Base-by-base conservation (phyloP, 2,113 vertebrate genomes). In the Xiphophorus couchianus region DNA sequence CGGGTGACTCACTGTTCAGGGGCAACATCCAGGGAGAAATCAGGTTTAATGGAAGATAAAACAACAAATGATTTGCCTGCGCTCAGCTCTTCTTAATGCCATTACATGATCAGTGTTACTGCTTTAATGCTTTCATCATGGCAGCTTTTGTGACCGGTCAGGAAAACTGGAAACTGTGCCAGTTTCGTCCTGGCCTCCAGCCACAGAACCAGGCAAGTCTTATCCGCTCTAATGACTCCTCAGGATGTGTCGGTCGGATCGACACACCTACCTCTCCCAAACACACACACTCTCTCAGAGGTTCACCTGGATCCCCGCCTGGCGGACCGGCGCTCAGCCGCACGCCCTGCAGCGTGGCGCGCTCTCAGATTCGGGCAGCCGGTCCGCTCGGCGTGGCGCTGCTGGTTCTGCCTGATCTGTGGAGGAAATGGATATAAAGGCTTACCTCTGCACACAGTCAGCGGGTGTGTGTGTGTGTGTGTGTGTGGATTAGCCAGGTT, bases 151-250 rank as follows among this genome's bases (percentile, higher is more conserved):
- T 71, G 66, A 76, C 73, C 39, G 73, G 77, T 89, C 79, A 76
- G 81, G 39, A 69, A 61, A 78, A 13, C 62, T 8, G 73, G 22
- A 67, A 84, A 28, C 69, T 80, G 78, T 87, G 77, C 82, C 73
- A 80, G 71, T 69, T 74, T 67, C 76, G 74, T 71, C 84, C 81
- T 91, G 85, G 82, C 82, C 74, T 83, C 30, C 79, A 62, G 81
- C 64, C 82, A 77, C 75, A 84, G 80, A 86, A 81, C 89, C 77
- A 74, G 74, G 62, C 74, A 75, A 3, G 48, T 80, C 84, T 92
- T 84, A 91, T 92, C 89, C 72, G 29, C 69, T 84, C 61, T 87
- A 83, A 88, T 82, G 76, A 88, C 73, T 85, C 73, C 66, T 91
- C 89, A 85, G 85, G 84, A 85, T 71, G 66, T 77, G 74, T 68